Base-by-base conservation (phyloP, 92 coral and sea anemone species). In the Epizoanthus stellaris region DNA sequence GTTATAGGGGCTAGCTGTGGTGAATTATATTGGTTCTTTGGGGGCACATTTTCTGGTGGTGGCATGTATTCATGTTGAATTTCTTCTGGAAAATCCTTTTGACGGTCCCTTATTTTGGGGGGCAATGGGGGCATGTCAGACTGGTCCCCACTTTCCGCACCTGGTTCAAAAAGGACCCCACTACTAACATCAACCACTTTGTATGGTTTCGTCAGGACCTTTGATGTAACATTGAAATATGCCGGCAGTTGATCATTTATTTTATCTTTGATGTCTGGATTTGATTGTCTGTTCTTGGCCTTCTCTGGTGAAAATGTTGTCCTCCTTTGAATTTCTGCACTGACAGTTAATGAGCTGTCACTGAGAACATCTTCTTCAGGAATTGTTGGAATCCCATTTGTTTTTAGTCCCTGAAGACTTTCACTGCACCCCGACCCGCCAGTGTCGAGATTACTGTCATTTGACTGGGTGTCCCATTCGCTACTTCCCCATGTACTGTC, bases 121-220 rank as follows among this genome's bases (percentile, higher is more conserved):
- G 98, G 98, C 34, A 94, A 84, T 13, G 98, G 94, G 19, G 98
- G 98, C 6, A 75, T 87, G 62, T 89, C 88, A 65, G 66, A 25
- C 74, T 71, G 87, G 16, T 87, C 90, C 53, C 53, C 67, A n/a
- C n/a, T 65, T 23, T 80, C 82, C 0, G 47, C 21, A 3, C 75
- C 84, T 25, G 89, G 92, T 23, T 80, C 91, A 63, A 62, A 79
- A 6, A 88, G 75, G 5, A 92, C 64, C 57, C 95, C 93, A 40
- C 84, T 73, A 68, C 98, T 94, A 20, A 94, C 91, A 86, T 94
- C 98, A n/a, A 94, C 98, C 42, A 94, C 95, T 82, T 90, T 94
- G 75, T 94, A 94, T 39, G 98, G 98, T 57, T 88, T 94, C 0
- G 98, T 90, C 9, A 85, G 30, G 67, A 93, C 91, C 58, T 92